phyloP scores from a whole-genome alignment of 2,888 invertebrate genomes.

The Taphrorychus bicolor region DNA sequence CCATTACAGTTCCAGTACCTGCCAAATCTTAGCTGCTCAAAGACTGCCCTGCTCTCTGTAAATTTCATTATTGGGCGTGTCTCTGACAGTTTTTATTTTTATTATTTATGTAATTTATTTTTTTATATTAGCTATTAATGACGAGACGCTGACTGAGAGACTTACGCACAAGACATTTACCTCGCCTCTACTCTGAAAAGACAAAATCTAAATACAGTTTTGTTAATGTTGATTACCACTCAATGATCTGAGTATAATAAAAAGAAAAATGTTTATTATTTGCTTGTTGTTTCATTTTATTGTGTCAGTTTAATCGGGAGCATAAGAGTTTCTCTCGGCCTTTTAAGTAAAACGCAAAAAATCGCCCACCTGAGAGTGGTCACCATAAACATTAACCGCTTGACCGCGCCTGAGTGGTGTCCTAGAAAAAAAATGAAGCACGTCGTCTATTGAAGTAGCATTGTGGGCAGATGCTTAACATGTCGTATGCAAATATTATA shows the following conservation, averaged over 20 bases:
- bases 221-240: slow-evolving; percentile 52
- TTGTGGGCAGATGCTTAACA: slow-evolving; percentile 9
- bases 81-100: slow-evolving; percentile 9
- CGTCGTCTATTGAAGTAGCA: not conserved
- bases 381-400: slow-evolving; percentile 19
- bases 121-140: too few relatives aligned
- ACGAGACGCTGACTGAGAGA: slow-evolving; percentile 44
- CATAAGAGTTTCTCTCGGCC: slow-evolving; percentile 23
- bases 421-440: slow-evolving; percentile 32
- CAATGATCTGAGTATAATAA: slow-evolving; percentile 47
- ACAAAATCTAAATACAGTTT: too few relatives aligned
- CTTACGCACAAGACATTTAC: too few relatives aligned
- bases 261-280: not conserved
- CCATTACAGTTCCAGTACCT: slow-evolving; percentile 54
- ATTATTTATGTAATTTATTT: slow-evolving; percentile 46
- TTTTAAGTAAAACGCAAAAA: slow-evolving; percentile 14
- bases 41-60: slow-evolving; percentile 16
- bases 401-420: slow-evolving; percentile 32
- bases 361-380: slow-evolving; percentile 32
- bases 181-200: too few relatives aligned
- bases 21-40: slow-evolving; percentile 48
- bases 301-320: not conserved
- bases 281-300: not conserved
- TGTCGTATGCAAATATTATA: not conserved
- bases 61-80: slow-evolving; percentile 15